phyloP scores from a whole-genome alignment of 1,140 invertebrate genomes.

The Panagrolaimus sp. region DNA sequence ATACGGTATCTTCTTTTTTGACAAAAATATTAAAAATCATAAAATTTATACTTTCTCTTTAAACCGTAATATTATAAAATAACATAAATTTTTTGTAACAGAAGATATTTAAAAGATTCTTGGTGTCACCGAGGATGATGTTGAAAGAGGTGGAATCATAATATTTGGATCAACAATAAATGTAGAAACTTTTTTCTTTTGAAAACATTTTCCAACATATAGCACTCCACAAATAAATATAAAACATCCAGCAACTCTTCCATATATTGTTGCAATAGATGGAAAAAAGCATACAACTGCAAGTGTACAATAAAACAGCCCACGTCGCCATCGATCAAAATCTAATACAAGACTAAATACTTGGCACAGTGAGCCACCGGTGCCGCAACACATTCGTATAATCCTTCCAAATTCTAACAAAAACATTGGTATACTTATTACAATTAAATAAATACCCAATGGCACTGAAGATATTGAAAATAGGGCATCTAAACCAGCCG shows the following conservation, averaged over 20 bases:
- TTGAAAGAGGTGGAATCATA: no score
- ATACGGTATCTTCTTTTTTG: no score
- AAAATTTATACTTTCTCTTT: no score
- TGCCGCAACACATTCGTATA: slow-evolving; percentile 43
- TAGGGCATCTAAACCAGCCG: slow-evolving; percentile 29
- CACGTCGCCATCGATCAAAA: slow-evolving; percentile 42
- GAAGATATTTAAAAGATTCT: no score
- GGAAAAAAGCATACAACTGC: slow-evolving; percentile 38
- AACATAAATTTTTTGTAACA: no score
- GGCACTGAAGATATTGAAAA: slow-evolving; percentile 25
- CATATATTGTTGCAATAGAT: slow-evolving; percentile 25
- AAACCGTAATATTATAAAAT: no score
- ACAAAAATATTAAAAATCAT: no score
- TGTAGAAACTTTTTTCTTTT: slow-evolving; percentile 43
- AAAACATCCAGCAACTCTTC: slow-evolving; percentile 30
- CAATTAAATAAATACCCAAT: slow-evolving; percentile 30
- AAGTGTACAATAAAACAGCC: slow-evolving; percentile 26
- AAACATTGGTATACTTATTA: slow-evolving; percentile 38
- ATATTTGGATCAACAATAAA: slow-evolving; percentile 25
- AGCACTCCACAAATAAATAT: slow-evolving; percentile 31
- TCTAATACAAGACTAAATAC: slow-evolving; percentile 33
- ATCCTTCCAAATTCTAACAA: slow-evolving; percentile 40
- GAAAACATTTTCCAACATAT: slow-evolving; percentile 35
- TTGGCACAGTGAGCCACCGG: slow-evolving; percentile 35
- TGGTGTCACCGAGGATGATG: no score